Percentiles rank a stretch among this genome's conserved stretches.
Conservation (phyloP, 2,888 invertebrate species). For the Pimpla rufipes region DNA sequence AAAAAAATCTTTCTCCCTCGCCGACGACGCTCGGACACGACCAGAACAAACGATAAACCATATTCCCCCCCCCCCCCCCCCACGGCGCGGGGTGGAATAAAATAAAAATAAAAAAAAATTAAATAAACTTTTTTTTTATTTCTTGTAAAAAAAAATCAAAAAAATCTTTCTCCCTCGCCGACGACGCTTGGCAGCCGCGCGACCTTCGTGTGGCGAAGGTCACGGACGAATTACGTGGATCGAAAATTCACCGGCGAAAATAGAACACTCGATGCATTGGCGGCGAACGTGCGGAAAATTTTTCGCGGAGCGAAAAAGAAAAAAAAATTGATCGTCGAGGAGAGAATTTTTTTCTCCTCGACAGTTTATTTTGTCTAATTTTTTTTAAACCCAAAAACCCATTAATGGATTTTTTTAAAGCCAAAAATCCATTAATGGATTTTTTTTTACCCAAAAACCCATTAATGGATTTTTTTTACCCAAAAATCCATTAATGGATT, state of each 20-base stretch:
- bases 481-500: too few species aligned
- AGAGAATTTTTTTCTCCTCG: too few species aligned
- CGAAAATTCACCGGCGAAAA: background rate
- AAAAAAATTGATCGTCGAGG: too few species aligned
- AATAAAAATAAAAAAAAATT: background rate
- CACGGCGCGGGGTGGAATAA: background rate
- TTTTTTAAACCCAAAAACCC: too few species aligned
- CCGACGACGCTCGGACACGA: background rate
- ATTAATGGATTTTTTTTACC: too few species aligned
- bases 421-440: too few species aligned
- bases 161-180: background rate
- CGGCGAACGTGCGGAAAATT: background rate
- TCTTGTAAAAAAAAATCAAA: background rate
- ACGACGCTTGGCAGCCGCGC: background rate
- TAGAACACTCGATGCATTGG: background rate
- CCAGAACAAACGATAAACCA: constrained; percentile 26
- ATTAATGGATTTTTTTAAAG: too few species aligned
- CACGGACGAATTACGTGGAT: constrained; percentile 37
- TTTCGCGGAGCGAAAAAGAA: background rate
- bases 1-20: background rate
- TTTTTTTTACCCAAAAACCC: too few species aligned
- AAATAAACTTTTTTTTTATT: background rate
- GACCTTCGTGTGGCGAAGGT: constrained; percentile 4
- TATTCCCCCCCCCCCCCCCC: background rate
- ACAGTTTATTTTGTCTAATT: too few species aligned